A percentile compares a stretch with the other conserved stretches of the same genome.
Conservation (phyloP, 1,140 invertebrate genomes). For the Xylocopa sonorina region DNA sequence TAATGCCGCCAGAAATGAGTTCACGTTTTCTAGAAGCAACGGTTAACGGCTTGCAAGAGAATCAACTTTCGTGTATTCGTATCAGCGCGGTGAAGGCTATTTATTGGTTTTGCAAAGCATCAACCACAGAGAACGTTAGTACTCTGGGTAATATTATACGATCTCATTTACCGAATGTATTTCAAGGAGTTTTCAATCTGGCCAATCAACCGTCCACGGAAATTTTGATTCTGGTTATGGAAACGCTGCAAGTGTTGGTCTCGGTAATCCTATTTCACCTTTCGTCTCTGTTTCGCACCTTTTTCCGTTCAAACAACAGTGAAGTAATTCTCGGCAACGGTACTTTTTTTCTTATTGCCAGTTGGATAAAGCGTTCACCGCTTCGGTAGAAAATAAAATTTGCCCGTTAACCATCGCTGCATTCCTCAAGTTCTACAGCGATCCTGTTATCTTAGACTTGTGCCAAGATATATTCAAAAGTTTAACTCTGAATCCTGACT, state of each 20-base stretch:
- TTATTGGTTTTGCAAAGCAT: conserved; percentile 76
- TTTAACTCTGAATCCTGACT: conserved; percentile 85
- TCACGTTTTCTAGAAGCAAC: conserved; percentile 85
- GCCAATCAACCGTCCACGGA: conserved; percentile 74
- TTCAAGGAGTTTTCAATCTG: conserved; percentile 77
- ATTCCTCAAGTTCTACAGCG: conserved; percentile 87
- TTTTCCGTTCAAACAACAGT: too few relatives aligned
- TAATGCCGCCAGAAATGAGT: conserved; percentile 83
- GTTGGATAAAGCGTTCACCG: conserved; percentile 88
- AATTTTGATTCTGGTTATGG: conserved; percentile 86
- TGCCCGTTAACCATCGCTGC: conserved; percentile 88
- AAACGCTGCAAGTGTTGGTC: conserved; percentile 86
- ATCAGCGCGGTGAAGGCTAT: conserved; percentile 81
- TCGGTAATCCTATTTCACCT: conserved; percentile 84
- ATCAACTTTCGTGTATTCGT: conserved; percentile 80
- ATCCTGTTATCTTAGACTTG: conserved; percentile 85
- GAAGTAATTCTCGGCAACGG: too few relatives aligned
- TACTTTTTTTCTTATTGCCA: conserved; percentile 60
- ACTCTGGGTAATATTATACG: conserved; percentile 71
- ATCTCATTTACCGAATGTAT: conserved; percentile 76
- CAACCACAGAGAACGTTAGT: conserved; percentile 59
- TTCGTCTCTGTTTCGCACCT: background rate
- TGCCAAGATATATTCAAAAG: conserved; percentile 88
- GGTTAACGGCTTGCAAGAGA: conserved; percentile 84
- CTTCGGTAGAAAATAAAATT: conserved; percentile 85